Conservation (phyloP, 2,797 vertebrate genomes). For the Arremon aurantiirostris region DNA sequence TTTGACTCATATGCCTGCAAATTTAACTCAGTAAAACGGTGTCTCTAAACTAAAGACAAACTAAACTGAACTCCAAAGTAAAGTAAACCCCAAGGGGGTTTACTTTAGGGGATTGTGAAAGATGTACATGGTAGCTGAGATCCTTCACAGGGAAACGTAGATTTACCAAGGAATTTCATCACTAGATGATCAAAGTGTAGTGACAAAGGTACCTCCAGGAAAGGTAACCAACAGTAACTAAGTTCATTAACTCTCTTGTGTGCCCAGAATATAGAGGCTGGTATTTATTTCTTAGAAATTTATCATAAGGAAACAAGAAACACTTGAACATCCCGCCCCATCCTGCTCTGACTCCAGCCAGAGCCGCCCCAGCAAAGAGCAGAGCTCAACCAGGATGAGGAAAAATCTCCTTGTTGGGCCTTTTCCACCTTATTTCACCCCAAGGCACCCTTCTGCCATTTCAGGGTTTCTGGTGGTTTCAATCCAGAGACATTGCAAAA, state of each 20-base stretch:
- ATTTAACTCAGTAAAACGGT: not conserved
- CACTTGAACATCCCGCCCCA: not conserved
- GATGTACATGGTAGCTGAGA: fast-evolving
- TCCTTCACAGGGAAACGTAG: not conserved
- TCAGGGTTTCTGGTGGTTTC: not conserved
- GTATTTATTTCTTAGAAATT: not conserved
- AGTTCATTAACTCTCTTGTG: not conserved
- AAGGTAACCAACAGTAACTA: not conserved
- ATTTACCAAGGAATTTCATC: not conserved
- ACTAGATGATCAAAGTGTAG: not conserved
- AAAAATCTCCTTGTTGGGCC: not conserved
- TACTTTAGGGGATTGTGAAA: not conserved
- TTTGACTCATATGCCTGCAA: slow-evolving; percentile 10
- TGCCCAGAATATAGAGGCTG: not conserved
- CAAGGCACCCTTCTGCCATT: not conserved
- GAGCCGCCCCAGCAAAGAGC: not conserved
- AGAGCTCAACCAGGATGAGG: not conserved
- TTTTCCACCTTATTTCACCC: not conserved
- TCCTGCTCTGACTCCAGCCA: not conserved
- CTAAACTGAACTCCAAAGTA: not conserved
- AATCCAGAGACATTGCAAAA: fast-evolving
- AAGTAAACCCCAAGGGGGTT: not conserved
- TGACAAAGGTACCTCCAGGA: not conserved
- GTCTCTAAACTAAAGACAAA: not conserved
- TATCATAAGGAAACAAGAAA: not conserved